Base-by-base conservation (phyloP, 1,140 invertebrate genomes). In the Pararge aegeria region DNA sequence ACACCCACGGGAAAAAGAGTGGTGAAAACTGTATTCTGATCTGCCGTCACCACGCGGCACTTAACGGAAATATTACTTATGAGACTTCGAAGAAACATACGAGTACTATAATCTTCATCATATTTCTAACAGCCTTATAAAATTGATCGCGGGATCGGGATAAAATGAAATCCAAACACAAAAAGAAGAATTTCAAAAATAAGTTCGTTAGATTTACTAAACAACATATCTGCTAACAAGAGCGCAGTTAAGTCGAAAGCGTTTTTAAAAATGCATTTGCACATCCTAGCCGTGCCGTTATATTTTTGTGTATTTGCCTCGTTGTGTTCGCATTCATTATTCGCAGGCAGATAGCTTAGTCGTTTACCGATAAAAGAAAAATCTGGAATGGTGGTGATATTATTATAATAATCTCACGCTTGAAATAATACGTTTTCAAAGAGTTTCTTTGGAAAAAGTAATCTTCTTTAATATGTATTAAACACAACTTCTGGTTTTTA, bases 271-370 rank as follows among this genome's bases (percentile, higher is more conserved):
- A 46, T 20, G 42, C 18, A 20, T 46, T 20, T 20, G 42, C 42
- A 46, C 42, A 42, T 20, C 13, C 42, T 46, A 46, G 10, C 42
- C 1, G 20, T 20, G 42, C 42, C 18, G 18, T 20, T 42, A 42
- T 42, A 42, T 16, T 6, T 46, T 46, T 6, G 18, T 46, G n/a
- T 20, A n/a, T 46, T 46, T 46, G 19, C 42, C 42, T 46, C 42
- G 42, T 20, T 46, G 42, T 46, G 13, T 20, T 46, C 42, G 42
- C 42, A 46, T 46, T 46, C 42, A 46, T 46, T 46, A 46, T 46
- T 46, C 13, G 42, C 42, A 46, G 42, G 42, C 42, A 20, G 42
- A 46, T 3, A 46, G 42, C 42, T 46, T 20, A 46, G 42, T n/a
- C 5, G 3, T 46, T 20, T 20, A 20, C 19, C 42, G 42, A 46